Evolutionary conservation across 2,888 invertebrate genomes (phyloP).

Genomic region (Loripinus fragilis): DNA sequence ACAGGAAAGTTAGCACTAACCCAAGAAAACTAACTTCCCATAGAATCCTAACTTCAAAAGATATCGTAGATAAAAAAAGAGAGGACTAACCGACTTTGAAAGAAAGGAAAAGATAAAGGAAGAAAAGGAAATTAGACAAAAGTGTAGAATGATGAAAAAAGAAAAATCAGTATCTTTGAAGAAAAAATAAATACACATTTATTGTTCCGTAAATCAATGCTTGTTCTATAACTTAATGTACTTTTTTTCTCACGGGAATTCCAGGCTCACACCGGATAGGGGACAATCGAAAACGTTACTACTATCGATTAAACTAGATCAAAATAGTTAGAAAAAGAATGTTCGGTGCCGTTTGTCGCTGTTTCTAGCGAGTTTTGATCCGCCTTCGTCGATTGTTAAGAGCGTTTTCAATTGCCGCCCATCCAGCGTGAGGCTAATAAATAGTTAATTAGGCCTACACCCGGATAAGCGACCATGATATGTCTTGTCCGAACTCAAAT

Average conservation of each 20-base stretch:
- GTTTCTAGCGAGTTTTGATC: too few species aligned
- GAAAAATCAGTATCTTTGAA: neutral
- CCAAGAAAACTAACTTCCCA: neutral
- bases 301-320: too few species aligned
- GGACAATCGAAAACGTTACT: too few species aligned
- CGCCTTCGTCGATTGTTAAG: too few species aligned
- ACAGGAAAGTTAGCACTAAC: neutral
- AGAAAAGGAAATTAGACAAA: neutral
- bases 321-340: neutral
- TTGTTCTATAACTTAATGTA: neutral
- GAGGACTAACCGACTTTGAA: neutral
- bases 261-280: neutral
- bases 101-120: neutral
- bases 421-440: too few species aligned
- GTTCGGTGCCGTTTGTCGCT: neutral
- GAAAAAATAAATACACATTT: neutral
- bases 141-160: neutral
- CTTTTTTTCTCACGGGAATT: neutral
- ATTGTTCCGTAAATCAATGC: neutral
- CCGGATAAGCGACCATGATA: too few species aligned
- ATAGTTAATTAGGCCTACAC: too few species aligned
- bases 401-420: too few species aligned
- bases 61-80: neutral
- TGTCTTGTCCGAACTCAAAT: too few species aligned
- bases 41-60: neutral